phyloP scores from a whole-genome alignment of 2,888 invertebrate genomes.

The Stictocephala bisonia region DNA sequence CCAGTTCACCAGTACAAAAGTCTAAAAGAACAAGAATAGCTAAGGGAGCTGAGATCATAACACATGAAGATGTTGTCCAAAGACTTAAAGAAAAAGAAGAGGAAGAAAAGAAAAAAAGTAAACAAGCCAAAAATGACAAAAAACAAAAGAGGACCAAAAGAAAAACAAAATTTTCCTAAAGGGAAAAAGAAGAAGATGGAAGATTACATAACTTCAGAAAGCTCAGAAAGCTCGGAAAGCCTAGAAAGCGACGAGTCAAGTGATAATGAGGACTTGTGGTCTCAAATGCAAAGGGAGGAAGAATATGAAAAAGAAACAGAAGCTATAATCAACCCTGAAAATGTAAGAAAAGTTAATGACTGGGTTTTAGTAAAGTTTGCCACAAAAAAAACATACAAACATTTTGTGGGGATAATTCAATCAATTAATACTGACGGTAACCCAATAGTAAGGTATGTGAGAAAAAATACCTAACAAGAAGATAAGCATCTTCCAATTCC shows the following conservation, averaged over 20 bases:
- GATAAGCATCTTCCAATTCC: too few relatives aligned
- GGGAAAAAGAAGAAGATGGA: conserved; percentile 1
- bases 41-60: conserved; percentile 58
- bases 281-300: not conserved
- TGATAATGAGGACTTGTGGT: not conserved
- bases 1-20: conserved; percentile 1
- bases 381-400: not conserved
- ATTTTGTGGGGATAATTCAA: conserved; percentile 20
- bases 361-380: not conserved
- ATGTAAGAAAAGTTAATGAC: conserved; percentile 13
- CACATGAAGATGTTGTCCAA: conserved; percentile 47
- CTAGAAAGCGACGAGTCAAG: conserved; percentile 12
- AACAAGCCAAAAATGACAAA: not conserved
- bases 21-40: conserved; percentile 25
- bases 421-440: not conserved
- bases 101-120: conserved; percentile 1
- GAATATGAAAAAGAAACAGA: conserved; percentile 11
- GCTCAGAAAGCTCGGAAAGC: too few relatives aligned
- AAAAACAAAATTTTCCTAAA: not conserved
- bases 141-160: conserved; percentile 10
- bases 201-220: conserved; percentile 17
- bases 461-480: too few relatives aligned
- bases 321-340: conserved; percentile 1
- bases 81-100: conserved; percentile 39
- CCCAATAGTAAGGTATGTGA: not conserved